Percentiles rank a stretch among this genome's conserved stretches.
These are phyloP conservation scores for Rallus limicola DNA, from an alignment of 2,113 vertebrate species.

Conservation along the genomic window DNA sequence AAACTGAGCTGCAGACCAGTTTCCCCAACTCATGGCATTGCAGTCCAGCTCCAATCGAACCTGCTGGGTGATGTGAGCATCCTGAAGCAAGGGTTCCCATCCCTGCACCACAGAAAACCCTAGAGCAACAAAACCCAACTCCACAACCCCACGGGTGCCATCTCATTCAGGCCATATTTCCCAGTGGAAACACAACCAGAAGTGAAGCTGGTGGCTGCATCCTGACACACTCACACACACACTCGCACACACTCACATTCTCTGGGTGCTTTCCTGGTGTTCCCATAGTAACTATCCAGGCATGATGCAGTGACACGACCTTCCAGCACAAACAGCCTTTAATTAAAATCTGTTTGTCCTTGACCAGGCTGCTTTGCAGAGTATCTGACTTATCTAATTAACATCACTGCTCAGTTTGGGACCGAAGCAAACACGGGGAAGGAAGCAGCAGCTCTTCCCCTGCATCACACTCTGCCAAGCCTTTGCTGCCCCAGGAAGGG, in stretches of 20 bases:
- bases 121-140: background rate
- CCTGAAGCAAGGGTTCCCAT: background rate
- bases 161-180: accelerated
- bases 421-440: background rate
- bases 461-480: background rate
- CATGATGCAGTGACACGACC: background rate
- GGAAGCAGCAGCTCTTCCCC: background rate
- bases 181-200: background rate
- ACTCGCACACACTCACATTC: background rate
- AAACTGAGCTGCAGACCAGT: background rate
- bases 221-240: background rate
- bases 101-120: background rate
- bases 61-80: background rate
- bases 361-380: background rate
- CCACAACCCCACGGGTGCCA: background rate
- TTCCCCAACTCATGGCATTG: background rate
- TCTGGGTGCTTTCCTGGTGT: background rate
- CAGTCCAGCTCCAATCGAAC: background rate
- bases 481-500: background rate
- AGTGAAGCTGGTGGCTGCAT: background rate
- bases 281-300: background rate
- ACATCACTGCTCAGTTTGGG: background rate
- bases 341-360: constrained; percentile 35
- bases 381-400: background rate
- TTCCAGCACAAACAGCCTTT: background rate